Base-by-base conservation (phyloP, 2,888 invertebrate genomes). In the Drosophila helvetica region DNA sequence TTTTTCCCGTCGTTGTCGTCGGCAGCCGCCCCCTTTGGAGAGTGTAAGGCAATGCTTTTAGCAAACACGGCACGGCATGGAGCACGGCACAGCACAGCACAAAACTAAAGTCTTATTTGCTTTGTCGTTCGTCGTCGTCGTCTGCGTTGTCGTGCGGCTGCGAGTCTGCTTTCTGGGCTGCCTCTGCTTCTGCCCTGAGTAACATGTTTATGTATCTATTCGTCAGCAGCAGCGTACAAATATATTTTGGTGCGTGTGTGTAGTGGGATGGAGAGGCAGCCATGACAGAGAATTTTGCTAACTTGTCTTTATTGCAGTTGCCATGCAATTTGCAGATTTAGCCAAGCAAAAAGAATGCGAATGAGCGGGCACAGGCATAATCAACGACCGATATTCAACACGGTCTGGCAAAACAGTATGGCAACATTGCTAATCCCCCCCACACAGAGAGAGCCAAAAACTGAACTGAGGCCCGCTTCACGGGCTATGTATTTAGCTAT, bases 381-480 rank as follows among this genome's bases (percentile, higher is more conserved):
- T 48, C 68, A 48, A 74, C 74, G 72, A 73, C 65, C 68, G 62
- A 60, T 58, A 61, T 59, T 46, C 33, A 67, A 67, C 48, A 48
- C 47, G 6, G 25, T 27, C 42, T 53, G 30, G 43, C 51, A 48
- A 18, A 43, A 17, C 51, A 38, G 47, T 74, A 52, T 63, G 74
- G 74, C 74, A 74, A 74, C 74, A 22, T 72, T 56, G 65, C 10
- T 27, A 27, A 55, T 59, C 55, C 10, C 54, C 58, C 38, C 10
- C 27, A 22, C 33, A 30, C 33, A 42, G 18, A 38, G 18, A 38
- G 27, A 27, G 27, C 27, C 27, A 27, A 1, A 27, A 38, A 38
- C 7, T 38, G 15, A 38, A 38, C 7, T 38, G 15, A 10, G 19
- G 43, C 42, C 46, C 27, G 6, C 15, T n/a, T 38, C n/a, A 15